Evolutionary conservation across 2,113 vertebrate species (phyloP), one percentile per base, ranked within the genome.

Genomic region (Campylorhamphus procurvoides): DNA sequence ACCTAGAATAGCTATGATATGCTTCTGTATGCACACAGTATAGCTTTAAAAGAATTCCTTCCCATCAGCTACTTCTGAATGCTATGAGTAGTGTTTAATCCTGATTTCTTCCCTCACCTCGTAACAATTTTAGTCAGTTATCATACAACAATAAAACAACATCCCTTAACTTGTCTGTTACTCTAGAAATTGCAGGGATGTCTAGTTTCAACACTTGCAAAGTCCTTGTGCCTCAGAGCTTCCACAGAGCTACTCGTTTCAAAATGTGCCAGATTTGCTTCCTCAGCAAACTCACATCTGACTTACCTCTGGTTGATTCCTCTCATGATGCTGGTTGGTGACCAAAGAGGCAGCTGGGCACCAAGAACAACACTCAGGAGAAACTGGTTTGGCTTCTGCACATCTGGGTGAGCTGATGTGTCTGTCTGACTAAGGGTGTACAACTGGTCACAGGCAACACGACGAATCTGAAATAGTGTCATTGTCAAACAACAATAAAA

Each of bases 391-490:
- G 99, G 98, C 90, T 99, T 99, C 81, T 99, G 99, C 6, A 99
- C 98, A 28, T 99, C 99, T 9, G 98, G 98, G 88, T 99, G 98
- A 77, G 98, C 95, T 2, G 99, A 99, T 0, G 99, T 99, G 95
- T 99, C 99, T 3, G 99, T 99, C 95, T 99, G 99, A 95, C 99
- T 99, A 22, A 99, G 98, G 29, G 99, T 99, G 96, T 99, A 99
- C 71, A 99, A 87, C 80, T 99, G 99, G 97, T 99, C 99, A 77
- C 99, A 99, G 81, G 99, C 99, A 72, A 99, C 99, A 4, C 98
- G 99, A 47, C 99, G 99, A 72, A 99, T 99, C 99, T 99, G 97
- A 69, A 96, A 96, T 39, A 56, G 73, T 0, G 52, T 4, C 33
- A 47, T 18, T 15, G 69, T 52, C 50, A 64, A 64, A 64, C 13